Percentiles rank a stretch among this genome's conserved stretches.
Evolutionary conservation across 2,113 vertebrate species (phyloP).

Genomic region (Rhinoptilus africanus): DNA sequence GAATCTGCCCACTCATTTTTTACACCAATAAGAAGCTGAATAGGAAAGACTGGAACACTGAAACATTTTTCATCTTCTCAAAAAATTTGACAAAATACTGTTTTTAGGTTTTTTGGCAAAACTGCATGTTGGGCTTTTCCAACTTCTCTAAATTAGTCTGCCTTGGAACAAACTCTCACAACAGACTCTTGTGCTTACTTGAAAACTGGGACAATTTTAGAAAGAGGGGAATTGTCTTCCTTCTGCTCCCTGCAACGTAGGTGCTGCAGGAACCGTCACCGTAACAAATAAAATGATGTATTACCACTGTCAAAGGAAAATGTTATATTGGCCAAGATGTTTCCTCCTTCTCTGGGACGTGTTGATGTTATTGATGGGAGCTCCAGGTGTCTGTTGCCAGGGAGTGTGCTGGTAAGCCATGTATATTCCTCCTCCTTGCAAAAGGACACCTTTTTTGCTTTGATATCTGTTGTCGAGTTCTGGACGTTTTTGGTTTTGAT

Average conservation of each 20-base stretch:
- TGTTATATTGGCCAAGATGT: not conserved
- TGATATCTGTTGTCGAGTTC: not conserved
- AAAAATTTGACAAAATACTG: not conserved
- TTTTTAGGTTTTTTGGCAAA: not conserved
- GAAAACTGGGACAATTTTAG: not conserved
- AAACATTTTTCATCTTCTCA: not conserved
- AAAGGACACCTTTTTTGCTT: not conserved
- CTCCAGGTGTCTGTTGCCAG: not conserved
- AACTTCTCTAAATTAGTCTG: not conserved
- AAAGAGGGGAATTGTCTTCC: not conserved
- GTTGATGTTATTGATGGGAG: not conserved
- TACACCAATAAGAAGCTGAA: not conserved
- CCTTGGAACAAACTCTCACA: not conserved
- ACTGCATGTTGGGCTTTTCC: not conserved
- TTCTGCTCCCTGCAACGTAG: not conserved
- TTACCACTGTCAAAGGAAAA: constrained; percentile 10
- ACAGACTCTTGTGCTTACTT: not conserved
- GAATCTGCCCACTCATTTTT: not conserved
- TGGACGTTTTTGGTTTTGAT: not conserved
- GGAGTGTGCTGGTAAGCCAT: not conserved
- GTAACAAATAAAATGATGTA: not conserved
- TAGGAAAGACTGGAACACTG: not conserved
- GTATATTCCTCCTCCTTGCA: not conserved
- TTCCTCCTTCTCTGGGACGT: not conserved
- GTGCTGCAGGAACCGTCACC: not conserved